Base-by-base conservation (phyloP, 2,888 invertebrate genomes). In the Nephrotoma guestfalica region DNA sequence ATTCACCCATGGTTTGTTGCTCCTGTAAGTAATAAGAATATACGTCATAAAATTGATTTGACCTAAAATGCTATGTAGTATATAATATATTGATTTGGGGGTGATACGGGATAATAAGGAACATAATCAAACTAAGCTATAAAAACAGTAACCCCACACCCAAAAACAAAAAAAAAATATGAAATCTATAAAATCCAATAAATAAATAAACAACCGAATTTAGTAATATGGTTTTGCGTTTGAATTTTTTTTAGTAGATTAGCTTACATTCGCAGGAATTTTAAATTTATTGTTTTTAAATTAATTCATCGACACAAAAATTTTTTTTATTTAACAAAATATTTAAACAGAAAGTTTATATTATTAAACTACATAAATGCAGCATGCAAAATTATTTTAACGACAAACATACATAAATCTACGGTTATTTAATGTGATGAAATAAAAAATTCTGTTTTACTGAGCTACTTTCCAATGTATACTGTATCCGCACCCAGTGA, bases 261-360 rank as follows among this genome's bases (percentile, higher is more conserved):
- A 85, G 85, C 85, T 85, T 85, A 85, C 85, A 85, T 85, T 85
- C 85, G 85, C 85, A 43, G 85, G 85, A 85, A 43, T 45, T 85
- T 84, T 41, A 41, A 84, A 15, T 84, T 84, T 30, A 30, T 3
- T 30, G 30, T 71, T 30, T 71, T 7, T 15, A 15, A 2, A 47
- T 30, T 71, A 71, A 71, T 71, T 71, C 71, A 71, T 71, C 71
- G 71, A 71, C 71, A 71, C 71, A 71, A 71, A 18, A 71, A 71
- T 71, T 71, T 71, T 71, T 71, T 71, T 71, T 71, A 71, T 71
- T 30, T 71, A 71, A 71, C 71, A 71, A 51, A 18, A 71, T 30
- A 71, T 30, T 30, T 30, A 30, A 71, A 71, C 30, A 18, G 71
- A 71, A 71, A 30, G 3, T 30, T 30, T 30, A 30, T 30, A 30